Conservation (phyloP, 2,113 vertebrate genomes). For the Rhinolophus ferrumequinum region DNA sequence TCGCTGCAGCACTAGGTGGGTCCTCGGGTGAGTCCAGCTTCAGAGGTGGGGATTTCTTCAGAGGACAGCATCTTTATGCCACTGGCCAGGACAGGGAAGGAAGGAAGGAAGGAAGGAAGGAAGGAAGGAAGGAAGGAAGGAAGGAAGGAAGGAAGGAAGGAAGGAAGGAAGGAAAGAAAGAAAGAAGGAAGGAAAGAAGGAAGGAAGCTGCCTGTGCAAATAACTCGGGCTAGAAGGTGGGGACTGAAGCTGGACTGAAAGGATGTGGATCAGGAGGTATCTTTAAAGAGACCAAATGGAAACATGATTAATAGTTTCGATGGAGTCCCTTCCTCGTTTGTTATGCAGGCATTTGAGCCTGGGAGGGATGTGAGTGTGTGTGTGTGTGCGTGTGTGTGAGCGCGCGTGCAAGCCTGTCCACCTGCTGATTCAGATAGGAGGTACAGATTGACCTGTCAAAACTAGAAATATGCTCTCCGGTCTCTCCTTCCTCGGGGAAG, state of each 20-base stretch:
- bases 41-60: not conserved
- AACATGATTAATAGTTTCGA: constrained; percentile 40
- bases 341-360: not conserved
- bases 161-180: not conserved
- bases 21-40: not conserved
- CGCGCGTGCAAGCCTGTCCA: not conserved
- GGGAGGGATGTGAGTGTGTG: not conserved
- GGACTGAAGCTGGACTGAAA: not conserved
- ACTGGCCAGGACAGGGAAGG: not conserved
- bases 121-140: not conserved
- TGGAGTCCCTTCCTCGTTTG: not conserved
- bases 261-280: not conserved
- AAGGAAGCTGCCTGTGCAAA: not conserved
- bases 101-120: not conserved
- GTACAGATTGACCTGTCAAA: not conserved
- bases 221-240: not conserved
- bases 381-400: not conserved
- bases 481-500: not conserved
- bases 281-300: constrained; percentile 45
- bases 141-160: not conserved
- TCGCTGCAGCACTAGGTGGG: not conserved
- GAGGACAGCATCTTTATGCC: not conserved
- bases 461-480: not conserved
- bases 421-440: constrained; percentile 9
- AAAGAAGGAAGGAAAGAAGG: not conserved